Base-by-base conservation (phyloP, 2,113 vertebrate species). In the Psilopogon haemacephalus region DNA sequence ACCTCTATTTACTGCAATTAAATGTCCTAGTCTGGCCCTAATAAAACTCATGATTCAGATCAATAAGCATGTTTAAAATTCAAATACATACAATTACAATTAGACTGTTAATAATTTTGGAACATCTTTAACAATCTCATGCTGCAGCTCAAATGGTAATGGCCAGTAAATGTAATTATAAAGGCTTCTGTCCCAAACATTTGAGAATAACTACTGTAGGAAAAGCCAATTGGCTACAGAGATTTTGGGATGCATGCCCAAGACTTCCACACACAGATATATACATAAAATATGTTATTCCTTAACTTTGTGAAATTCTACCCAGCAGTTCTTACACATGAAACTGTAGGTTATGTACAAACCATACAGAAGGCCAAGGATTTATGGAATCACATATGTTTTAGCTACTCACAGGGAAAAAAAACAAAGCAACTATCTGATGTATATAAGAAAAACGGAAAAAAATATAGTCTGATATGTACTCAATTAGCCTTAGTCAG, bases 31-130 rank as follows among this genome's bases (percentile, higher is more conserved):
- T 69, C 64, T 90, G 75, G 19, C 27, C 37, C 64, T 91, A 86
- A 80, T 91, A 92, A 94, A 95, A 79, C 50, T 63, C 48, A 85
- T 55, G 21, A 91, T 92, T 93, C 93, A 96, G 76, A 91, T 54
- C 64, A 94, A 88, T 76, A 94, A 71, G 72, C 56, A 88, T 88
- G 78, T 89, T 89, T 92, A 91, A 94, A 96, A 95, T 93, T 78
- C 40, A 96, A 93, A 96, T 80, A 55, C 67, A 50, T 85, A 86
- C 30, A 84, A 84, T 88, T 94, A 37, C 27, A 85, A 76, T 94
- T 85, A 90, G 32, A 27, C 6, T 79, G 59, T 72, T 93, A 89
- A 86, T 86, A 94, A 89, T 88, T 94, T 93, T 89, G 72, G 75
- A 95, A 92, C 11, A 26, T 80, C 55, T 90, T 90, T 67, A 40